These are phyloP conservation scores for Halichoerus grypus DNA, from an alignment of 2,113 vertebrate species.

Conservation along the genomic window DNA sequence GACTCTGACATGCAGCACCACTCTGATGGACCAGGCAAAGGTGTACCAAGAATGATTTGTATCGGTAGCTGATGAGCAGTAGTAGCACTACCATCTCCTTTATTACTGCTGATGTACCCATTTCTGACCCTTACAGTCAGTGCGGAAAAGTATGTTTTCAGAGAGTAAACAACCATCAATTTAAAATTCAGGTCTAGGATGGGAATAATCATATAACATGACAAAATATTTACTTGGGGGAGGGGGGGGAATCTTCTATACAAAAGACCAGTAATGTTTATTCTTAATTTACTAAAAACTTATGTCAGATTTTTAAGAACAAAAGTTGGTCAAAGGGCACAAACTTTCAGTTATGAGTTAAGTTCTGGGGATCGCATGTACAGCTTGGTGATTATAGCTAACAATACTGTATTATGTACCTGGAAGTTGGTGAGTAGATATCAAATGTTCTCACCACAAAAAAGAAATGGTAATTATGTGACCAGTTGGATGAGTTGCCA, in stretches of 20 bases:
- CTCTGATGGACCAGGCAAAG: neutral
- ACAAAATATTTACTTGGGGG: neutral
- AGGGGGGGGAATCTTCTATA: neutral
- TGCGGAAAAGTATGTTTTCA: constrained; percentile 41
- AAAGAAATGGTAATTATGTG: neutral
- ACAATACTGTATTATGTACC: neutral
- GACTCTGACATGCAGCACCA: neutral
- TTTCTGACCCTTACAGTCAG: constrained; percentile 25
- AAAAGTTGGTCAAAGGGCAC: neutral
- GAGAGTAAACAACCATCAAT: constrained; percentile 13
- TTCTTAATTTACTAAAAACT: constrained; percentile 56
- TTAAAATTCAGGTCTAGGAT: constrained; percentile 36
- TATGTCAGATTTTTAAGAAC: constrained; percentile 34
- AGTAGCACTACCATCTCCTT: neutral
- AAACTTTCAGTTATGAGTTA: neutral
- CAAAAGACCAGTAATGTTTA: neutral
- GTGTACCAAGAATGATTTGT: neutral
- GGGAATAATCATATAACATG: constrained; percentile 26
- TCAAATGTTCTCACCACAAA: neutral
- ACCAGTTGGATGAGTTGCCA: neutral
- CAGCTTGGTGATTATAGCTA: neutral
- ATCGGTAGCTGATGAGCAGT: neutral
- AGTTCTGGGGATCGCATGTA: neutral
- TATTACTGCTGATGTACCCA: neutral
- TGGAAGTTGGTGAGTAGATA: neutral